These are phyloP conservation scores for Chrysocyon brachyurus DNA, from an alignment of 2,797 vertebrate species.

Conservation along the genomic window DNA sequence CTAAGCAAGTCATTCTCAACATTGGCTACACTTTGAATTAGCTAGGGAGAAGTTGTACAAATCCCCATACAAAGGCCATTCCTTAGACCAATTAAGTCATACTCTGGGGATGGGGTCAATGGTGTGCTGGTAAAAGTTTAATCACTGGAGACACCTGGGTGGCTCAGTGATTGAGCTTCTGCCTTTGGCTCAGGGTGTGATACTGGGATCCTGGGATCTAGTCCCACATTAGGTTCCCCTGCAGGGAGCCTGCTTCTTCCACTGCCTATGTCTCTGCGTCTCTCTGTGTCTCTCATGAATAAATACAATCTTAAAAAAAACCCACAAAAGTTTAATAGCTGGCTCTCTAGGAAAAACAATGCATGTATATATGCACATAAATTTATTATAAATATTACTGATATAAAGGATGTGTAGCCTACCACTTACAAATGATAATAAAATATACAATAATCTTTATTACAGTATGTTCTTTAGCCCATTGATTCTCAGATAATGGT, in stretches of 20 bases:
- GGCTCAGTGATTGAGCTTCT: too few relatives aligned
- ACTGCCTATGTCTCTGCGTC: too few relatives aligned
- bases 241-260: too few relatives aligned
- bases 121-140: neutral
- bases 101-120: neutral
- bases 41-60: neutral
- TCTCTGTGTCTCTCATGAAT: too few relatives aligned
- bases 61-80: neutral
- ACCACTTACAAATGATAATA: neutral
- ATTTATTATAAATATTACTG: slow-evolving; percentile 38
- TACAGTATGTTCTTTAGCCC: neutral
- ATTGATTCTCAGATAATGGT: neutral
- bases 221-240: too few relatives aligned
- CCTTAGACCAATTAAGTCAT: neutral
- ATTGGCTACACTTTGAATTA: neutral
- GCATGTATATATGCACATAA: neutral
- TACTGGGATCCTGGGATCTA: too few relatives aligned
- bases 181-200: too few relatives aligned
- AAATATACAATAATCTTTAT: neutral
- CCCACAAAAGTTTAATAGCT: neutral
- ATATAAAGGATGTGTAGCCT: neutral
- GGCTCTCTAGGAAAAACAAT: neutral
- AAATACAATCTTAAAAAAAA: too few relatives aligned
- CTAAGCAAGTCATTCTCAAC: neutral
- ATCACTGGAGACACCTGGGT: neutral